These are phyloP conservation scores for Iguana delicatissima DNA, from an alignment of 2,797 vertebrate genomes.

Conservation along the genomic window DNA sequence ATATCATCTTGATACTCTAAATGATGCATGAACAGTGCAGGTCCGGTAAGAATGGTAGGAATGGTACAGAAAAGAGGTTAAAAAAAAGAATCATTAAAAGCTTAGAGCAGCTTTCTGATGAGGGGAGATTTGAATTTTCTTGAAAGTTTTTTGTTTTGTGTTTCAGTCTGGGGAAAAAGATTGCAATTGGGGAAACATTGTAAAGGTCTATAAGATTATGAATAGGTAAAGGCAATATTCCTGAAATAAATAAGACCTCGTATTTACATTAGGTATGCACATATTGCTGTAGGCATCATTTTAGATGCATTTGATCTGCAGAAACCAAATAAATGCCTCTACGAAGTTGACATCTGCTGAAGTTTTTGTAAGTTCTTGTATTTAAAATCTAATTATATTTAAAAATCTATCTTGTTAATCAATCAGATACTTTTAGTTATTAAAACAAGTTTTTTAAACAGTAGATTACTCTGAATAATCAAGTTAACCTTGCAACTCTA, in stretches of 20 bases:
- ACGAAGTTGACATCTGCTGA: background rate
- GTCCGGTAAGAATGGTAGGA: background rate
- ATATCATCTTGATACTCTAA: too few relatives aligned
- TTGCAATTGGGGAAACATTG: background rate
- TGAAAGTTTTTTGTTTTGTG: background rate
- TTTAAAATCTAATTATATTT: background rate
- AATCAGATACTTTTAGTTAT: background rate
- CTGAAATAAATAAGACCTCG: background rate
- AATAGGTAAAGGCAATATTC: background rate
- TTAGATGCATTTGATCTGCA: background rate
- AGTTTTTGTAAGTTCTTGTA: background rate
- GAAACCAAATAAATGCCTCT: background rate
- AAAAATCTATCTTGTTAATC: background rate
- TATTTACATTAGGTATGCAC: background rate
- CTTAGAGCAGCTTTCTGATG: background rate
- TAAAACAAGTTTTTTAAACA: background rate
- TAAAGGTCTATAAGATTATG: background rate
- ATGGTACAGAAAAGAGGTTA: background rate
- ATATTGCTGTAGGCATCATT: background rate
- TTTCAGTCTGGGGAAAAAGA: background rate
- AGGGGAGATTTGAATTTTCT: background rate
- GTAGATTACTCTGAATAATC: background rate
- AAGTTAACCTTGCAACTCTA: background rate
- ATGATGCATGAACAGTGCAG: background rate
- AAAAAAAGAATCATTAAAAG: background rate